phyloP scores from a whole-genome alignment of 2,888 invertebrate genomes.

The Eupithecia abbreviata region DNA sequence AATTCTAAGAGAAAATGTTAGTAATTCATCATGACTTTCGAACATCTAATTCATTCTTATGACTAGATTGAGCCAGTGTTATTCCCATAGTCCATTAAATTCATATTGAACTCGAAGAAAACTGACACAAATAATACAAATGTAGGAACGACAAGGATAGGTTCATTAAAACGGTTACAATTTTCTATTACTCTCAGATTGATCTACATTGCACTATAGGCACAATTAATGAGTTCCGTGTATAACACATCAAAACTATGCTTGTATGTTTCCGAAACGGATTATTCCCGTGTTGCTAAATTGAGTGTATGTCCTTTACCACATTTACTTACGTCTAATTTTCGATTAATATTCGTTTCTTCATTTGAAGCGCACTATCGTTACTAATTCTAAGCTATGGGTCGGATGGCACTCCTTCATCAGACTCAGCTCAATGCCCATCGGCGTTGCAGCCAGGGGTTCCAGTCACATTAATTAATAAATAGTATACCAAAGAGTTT shows the following conservation, averaged over 20 bases:
- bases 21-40: slow-evolving; percentile 71
- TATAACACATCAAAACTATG: slow-evolving; percentile 7
- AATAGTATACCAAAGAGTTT: slow-evolving; percentile 35
- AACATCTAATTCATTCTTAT: slow-evolving; percentile 81
- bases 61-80: slow-evolving; percentile 83
- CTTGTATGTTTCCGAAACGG: slow-evolving; percentile 6
- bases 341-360: slow-evolving; percentile 80
- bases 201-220: background rate
- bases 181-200: background rate
- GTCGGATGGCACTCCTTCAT: slow-evolving; percentile 80
- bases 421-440: slow-evolving; percentile 65
- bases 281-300: slow-evolving; percentile 23
- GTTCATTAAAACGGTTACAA: slow-evolving; percentile 56
- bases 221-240: background rate
- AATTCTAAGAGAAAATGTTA: slow-evolving; percentile 69
- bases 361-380: slow-evolving; percentile 78
- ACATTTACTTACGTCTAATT: slow-evolving; percentile 71
- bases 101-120: slow-evolving; percentile 69
- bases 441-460: slow-evolving; percentile 31
- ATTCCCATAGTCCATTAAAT: slow-evolving; percentile 65
- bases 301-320: slow-evolving; percentile 53
- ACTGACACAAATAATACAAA: slow-evolving; percentile 80
- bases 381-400: slow-evolving; percentile 77
- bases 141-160: slow-evolving; percentile 74
- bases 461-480: slow-evolving; percentile 40